Evolutionary conservation across 2,113 vertebrate species (phyloP).

Genomic region (Empidonax alnorum): DNA sequence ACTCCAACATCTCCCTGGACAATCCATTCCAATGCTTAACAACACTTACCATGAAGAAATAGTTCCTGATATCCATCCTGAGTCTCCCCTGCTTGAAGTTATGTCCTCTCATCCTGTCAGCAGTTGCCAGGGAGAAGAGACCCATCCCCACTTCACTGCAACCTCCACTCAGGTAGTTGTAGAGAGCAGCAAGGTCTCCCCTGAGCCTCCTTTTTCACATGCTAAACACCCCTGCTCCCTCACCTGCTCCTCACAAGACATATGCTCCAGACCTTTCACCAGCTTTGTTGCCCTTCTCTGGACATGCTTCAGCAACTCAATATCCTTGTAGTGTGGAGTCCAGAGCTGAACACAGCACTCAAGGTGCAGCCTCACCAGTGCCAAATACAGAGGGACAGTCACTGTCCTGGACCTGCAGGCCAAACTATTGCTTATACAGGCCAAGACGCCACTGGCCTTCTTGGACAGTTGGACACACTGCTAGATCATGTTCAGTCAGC

Average conservation of each 20-base stretch:
- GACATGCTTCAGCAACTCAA: background rate
- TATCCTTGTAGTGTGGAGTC: background rate
- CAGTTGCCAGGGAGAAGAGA: background rate
- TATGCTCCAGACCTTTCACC: background rate
- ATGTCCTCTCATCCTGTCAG: background rate
- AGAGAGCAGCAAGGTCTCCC: background rate
- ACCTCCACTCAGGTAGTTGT: background rate
- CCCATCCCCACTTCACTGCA: background rate
- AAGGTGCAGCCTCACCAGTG: background rate
- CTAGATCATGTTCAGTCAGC: background rate
- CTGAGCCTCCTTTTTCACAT: background rate
- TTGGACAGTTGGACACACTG: background rate
- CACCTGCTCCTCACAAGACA: background rate
- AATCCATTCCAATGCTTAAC: background rate
- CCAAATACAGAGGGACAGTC: fast-evolving
- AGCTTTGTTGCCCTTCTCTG: background rate
- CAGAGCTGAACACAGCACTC: background rate
- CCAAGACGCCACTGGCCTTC: background rate
- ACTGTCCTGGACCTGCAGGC: background rate
- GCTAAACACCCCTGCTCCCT: background rate
- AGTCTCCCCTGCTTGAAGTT: background rate
- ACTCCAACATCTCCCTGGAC: background rate
- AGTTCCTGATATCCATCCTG: too few species aligned
- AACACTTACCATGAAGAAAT: background rate
- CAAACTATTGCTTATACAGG: background rate